These are phyloP conservation scores for Scaptomyza hsui DNA, from an alignment of 1,140 invertebrate species.

Conservation along the genomic window DNA sequence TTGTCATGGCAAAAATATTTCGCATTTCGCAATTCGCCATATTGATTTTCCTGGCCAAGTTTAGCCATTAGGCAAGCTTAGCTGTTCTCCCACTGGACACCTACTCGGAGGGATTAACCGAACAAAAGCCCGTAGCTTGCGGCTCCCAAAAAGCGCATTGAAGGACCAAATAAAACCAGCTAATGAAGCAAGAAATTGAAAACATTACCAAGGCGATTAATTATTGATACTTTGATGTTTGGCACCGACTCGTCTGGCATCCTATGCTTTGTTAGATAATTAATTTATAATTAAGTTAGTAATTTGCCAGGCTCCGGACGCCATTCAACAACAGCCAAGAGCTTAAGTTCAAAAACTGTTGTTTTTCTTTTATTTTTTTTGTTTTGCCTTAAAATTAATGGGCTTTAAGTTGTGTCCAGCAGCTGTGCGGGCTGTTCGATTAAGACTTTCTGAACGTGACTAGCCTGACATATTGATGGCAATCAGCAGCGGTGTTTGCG, in stretches of 20 bases:
- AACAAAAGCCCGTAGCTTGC: constrained; percentile 42
- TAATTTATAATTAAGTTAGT: constrained; percentile 82
- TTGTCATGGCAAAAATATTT: constrained; percentile 2
- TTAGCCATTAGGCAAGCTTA: constrained; percentile 67
- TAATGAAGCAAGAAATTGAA: constrained; percentile 82
- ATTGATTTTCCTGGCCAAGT: constrained; percentile 39
- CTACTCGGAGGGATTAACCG: constrained; percentile 41
- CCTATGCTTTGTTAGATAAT: constrained; percentile 58
- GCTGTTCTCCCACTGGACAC: constrained; percentile 14
- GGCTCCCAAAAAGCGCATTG: constrained; percentile 33
- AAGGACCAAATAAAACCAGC: constrained; percentile 59
- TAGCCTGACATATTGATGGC: constrained; percentile 65
- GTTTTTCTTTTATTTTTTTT: background rate
- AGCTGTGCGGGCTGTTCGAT: constrained; percentile 56
- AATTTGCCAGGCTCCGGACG: constrained; percentile 42
- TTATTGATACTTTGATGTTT: constrained; percentile 80
- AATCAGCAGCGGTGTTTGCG: constrained; percentile 16
- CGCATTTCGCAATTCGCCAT: constrained; percentile 2
- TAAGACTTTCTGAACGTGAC: constrained; percentile 71
- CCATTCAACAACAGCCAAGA: constrained; percentile 13
- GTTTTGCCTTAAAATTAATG: constrained; percentile 18
- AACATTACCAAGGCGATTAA: constrained; percentile 81
- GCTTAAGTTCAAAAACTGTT: constrained; percentile 29
- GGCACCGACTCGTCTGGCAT: constrained; percentile 9
- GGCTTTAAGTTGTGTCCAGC: constrained; percentile 55